These are phyloP conservation scores for Saturnia japonica DNA, from an alignment of 2,888 invertebrate species.

Conservation along the genomic window DNA sequence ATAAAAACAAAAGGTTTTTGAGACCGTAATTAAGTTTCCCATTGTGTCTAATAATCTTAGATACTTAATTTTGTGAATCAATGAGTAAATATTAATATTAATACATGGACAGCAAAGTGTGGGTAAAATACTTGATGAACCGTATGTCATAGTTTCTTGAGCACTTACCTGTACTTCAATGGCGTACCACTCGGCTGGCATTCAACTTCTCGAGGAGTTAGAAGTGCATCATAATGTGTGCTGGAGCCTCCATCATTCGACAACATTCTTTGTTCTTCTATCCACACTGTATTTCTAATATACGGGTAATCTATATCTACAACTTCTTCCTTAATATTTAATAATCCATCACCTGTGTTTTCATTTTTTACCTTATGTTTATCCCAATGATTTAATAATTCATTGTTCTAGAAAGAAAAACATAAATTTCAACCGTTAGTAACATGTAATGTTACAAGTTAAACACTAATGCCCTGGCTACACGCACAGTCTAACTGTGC, in stretches of 20 bases:
- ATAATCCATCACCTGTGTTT: background rate
- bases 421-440: no score
- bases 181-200: background rate
- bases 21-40: no score
- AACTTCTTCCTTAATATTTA: background rate
- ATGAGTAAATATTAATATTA: no score
- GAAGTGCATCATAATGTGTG: background rate
- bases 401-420: background rate
- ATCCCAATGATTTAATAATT: background rate
- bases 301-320: background rate
- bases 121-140: no score
- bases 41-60: no score
- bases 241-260: background rate
- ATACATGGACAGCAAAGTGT: no score
- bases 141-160: no score
- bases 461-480: no score
- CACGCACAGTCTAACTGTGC: no score
- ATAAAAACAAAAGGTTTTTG: no score
- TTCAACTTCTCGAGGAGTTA: background rate
- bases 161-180: background rate
- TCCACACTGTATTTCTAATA: background rate
- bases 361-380: background rate
- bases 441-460: no score
- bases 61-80: no score
- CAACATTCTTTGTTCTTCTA: background rate